Evolutionary conservation across 53 echinoderm and acorn worm species (phyloP), one percentile per base, ranked within the genome.

Genomic region (Mesocentrotus franciscanus): DNA sequence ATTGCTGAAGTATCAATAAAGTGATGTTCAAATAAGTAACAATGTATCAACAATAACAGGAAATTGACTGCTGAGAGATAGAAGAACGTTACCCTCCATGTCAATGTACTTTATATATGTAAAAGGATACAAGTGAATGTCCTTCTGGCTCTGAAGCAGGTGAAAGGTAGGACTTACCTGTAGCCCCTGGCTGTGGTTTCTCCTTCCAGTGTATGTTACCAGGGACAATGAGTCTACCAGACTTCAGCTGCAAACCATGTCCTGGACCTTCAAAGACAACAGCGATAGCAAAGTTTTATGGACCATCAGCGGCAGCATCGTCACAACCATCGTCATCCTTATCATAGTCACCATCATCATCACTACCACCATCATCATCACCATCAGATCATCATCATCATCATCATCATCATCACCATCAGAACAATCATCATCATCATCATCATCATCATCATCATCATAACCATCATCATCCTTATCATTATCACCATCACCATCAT

Each of bases 151-250:
- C 18, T 22, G 5, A 39, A 66, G 2, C 22, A 22, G 1, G 0
- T 1, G 49, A 49, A 49, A 68, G 8, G 24, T 68, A 13, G 12
- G 2, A 33, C 76, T 24, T 18, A 93, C 93, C 93, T 93, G 78
- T 58, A 14, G 93, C 26, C 0, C 78, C 79, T 78, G 93, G 76
- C 36, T 97, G 95, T 56, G 92, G 87, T 18, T 97, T 97, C 61
- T 96, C 95, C 87, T 97, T 98, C 96, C 97, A 97, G 61, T 96
- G 96, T 29, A 96, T 94, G 75, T 97, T 98, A 6, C 98, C 98
- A 83, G 97, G 97, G n/a, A 98, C 96, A 74, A 98, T 92, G 70
- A 98, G 96, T 62, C 98, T 92, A 15, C 98, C 98, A 12, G 97
- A 96, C 68, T 95, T 95, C 74, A 97, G 89, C 94, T 97, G 97